Base-by-base conservation (phyloP, 2,888 invertebrate genomes). In the Asteroscopus sphinx region DNA sequence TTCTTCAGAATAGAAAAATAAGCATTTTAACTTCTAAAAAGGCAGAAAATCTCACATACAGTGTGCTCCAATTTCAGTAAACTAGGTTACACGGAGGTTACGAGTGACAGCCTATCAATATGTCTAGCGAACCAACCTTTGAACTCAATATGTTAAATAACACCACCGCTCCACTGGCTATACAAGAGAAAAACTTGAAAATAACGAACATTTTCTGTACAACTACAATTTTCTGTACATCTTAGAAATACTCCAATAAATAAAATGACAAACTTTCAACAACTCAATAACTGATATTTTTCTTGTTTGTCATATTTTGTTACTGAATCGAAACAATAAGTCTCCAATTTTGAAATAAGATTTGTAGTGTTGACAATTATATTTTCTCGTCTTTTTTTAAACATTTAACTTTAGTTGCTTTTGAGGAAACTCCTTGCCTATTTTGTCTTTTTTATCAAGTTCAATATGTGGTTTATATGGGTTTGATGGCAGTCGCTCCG, bases 341-440 rank as follows among this genome's bases (percentile, higher is more conserved):
- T 15, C 45, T 26, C 44, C 66, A 66, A 66, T 70, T 56, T 65
- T 32, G 37, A 47, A 69, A 69, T 57, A 25, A 15, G 39, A 64
- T 66, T 51, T 57, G 37, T 47, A 47, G 35, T 57, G 32, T 70
- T 51, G 70, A 40, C 32, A 44, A 36, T 40, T 40, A 37, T 68
- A 40, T 62, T 44, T 62, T 32, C 8, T 4, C 9, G 4, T 4
- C 8, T 40, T 8, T 37, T 17, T 37, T 4, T 5, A 37, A 30
- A 9, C 36, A 13, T 26, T 37, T 26, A 36, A 36, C 28, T 52
- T 33, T 13, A 13, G 21, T 37, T n/a, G 15, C 37, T 7, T 45
- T 42, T 59, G 30, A 56, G 25, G 12, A 12, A 21, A 21, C 21
- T 21, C 21, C 21, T 6, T 28, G 28, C 3, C 9, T 36, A 32